Evolutionary conservation across 2,888 invertebrate genomes (phyloP).

Genomic region (Ethmia dodecea): DNA sequence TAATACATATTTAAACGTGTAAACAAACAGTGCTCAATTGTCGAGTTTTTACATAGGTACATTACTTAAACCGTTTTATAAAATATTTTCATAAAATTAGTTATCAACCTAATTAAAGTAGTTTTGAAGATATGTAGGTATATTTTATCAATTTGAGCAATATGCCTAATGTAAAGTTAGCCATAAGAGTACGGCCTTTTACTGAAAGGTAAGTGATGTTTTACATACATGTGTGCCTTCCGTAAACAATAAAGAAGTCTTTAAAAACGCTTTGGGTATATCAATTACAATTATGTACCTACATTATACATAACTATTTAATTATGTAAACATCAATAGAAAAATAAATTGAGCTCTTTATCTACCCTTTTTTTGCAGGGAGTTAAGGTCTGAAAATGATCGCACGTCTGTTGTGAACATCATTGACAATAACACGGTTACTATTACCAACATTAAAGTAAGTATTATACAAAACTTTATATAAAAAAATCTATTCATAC

Average conservation of each 20-base stretch:
- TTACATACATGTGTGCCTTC: no score
- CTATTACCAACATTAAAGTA: slow-evolving; percentile 80
- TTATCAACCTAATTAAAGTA: not conserved
- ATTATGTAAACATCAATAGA: not conserved
- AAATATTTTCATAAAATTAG: not conserved
- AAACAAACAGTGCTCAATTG: no score
- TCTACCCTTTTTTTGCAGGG: slow-evolving; percentile 39
- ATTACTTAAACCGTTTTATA: not conserved
- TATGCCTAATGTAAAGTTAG: slow-evolving; percentile 82
- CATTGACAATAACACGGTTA: slow-evolving; percentile 63
- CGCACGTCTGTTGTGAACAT: slow-evolving; percentile 59
- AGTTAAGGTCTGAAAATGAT: slow-evolving; percentile 54
- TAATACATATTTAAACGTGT: not conserved
- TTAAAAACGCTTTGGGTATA: no score
- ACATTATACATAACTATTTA: no score
- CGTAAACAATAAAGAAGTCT: no score
- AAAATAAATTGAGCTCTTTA: not conserved
- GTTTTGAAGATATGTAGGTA: no score
- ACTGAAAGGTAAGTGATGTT: slow-evolving; percentile 75
- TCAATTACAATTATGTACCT: not conserved
- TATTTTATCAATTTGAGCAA: not conserved
- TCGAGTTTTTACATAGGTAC: not conserved
- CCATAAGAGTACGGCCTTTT: slow-evolving; percentile 80
- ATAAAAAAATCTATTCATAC: no score
- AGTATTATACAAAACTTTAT: slow-evolving; percentile 18